Base-by-base conservation (phyloP, 1,140 invertebrate species). In the Laupala kohalensis region DNA sequence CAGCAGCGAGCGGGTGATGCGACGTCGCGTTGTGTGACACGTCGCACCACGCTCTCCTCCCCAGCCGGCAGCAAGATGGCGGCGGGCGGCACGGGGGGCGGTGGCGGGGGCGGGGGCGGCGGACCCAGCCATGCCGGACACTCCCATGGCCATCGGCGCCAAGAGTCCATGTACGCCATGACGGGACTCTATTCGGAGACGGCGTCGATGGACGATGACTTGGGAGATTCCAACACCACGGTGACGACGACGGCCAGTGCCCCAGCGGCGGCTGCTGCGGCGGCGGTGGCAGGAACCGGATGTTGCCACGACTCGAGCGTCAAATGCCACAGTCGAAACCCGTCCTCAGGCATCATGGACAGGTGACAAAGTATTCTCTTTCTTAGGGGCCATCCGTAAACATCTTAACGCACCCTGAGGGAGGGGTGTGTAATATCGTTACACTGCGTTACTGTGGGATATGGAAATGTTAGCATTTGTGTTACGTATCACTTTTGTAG, bases 91-190 rank as follows among this genome's bases (percentile, higher is more conserved):
- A 24, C 23, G 6, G 25, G 37, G 62, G 68, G 27, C 25, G 68
- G 70, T 25, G 67, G 37, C 5, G 71, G 65, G 6, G 82, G 78
- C 25, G 80, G 69, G 80, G 80, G 75, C 81, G 83, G 76, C 78
- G 81, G 72, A 19, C 23, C 26, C 27, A 29, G 25, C 6, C 28
- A 28, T 26, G 74, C 73, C 5, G 74, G 74, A 2, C 71, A 63
- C 9, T 66, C 69, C 69, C 72, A 74, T 63, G 85, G 84, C 2
- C 84, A 86, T 78, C 86, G 90, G 77, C 85, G 90, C 77, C 90
- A 92, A 83, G 90, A 92, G 80, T 91, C 90, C 75, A 92, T 92
- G 89, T 92, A 92, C 79, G 89, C 90, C 30, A 91, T 92, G 90
- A 92, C 90, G 25, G 90, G 90, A n/a, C 83, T 92, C 23, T 92